These are phyloP conservation scores for Axis porcinus DNA, from an alignment of 2,113 vertebrate genomes.

Conservation along the genomic window DNA sequence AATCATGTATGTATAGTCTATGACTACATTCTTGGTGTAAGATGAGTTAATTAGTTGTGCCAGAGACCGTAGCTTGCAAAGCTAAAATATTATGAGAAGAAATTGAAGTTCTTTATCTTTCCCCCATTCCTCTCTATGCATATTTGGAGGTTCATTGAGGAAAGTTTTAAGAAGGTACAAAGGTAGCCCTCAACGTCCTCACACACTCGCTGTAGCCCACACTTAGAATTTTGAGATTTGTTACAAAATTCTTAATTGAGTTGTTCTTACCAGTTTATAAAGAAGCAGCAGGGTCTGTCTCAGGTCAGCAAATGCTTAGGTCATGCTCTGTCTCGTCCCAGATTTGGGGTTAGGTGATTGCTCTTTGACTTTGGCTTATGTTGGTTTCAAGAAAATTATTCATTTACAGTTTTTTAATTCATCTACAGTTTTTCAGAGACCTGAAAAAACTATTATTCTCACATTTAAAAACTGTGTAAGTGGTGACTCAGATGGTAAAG, in stretches of 20 bases:
- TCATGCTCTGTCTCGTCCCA: neutral
- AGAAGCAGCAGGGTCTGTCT: neutral
- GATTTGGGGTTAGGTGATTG: neutral
- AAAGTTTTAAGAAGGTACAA: neutral
- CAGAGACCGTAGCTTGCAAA: neutral
- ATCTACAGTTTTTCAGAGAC: neutral
- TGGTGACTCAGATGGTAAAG: neutral
- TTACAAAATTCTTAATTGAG: neutral
- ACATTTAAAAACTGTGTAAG: neutral
- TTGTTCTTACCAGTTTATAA: neutral
- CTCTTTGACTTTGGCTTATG: neutral
- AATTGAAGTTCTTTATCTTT: neutral
- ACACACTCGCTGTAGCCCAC: neutral
- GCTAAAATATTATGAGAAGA: neutral
- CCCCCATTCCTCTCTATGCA: neutral
- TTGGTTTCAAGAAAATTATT: neutral
- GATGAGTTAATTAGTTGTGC: neutral
- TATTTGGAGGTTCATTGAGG: neutral
- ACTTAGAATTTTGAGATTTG: neutral
- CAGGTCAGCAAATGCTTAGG: neutral
- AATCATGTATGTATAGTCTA: neutral
- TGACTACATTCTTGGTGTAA: neutral
- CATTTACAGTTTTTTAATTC: neutral
- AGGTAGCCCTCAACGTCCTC: neutral
- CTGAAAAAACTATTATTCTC: neutral